These are phyloP conservation scores for Melanotus villosus DNA, from an alignment of 2,888 invertebrate species.

Conservation along the genomic window DNA sequence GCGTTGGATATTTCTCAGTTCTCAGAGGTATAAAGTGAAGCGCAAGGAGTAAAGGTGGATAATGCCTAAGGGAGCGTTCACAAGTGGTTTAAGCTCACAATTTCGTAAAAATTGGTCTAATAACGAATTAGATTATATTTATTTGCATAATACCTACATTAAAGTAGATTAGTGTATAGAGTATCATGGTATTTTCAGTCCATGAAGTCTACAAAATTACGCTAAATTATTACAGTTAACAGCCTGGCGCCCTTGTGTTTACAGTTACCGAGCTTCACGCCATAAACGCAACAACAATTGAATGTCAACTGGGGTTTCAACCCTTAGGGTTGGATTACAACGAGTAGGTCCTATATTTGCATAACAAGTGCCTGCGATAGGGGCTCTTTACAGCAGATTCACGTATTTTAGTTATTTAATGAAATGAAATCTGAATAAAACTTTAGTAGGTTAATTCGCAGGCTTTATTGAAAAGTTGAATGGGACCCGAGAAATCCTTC, in stretches of 20 bases:
- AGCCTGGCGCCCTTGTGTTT: slow-evolving; percentile 50
- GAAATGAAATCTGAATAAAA: slow-evolving; percentile 45
- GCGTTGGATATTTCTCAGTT: background rate
- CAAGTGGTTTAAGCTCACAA: slow-evolving; percentile 14
- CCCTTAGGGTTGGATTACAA: slow-evolving; percentile 53
- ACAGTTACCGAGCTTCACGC: slow-evolving; percentile 54
- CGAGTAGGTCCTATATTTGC: slow-evolving; percentile 54
- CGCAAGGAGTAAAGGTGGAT: slow-evolving; percentile 8
- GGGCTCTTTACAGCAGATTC: slow-evolving; percentile 43
- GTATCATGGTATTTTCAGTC: slow-evolving; percentile 51
- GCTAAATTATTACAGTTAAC: slow-evolving; percentile 54
- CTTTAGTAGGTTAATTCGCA: slow-evolving; percentile 33
- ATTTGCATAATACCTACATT: slow-evolving; percentile 42
- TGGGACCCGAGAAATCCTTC: background rate
- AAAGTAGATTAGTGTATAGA: slow-evolving; percentile 47
- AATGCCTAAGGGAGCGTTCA: background rate
- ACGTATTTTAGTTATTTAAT: slow-evolving; percentile 49
- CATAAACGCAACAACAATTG: slow-evolving; percentile 57
- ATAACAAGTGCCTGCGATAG: slow-evolving; percentile 53
- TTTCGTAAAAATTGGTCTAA: slow-evolving; percentile 25
- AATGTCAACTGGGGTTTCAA: slow-evolving; percentile 52
- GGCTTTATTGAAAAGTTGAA: slow-evolving; percentile 28
- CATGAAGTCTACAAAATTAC: slow-evolving; percentile 51
- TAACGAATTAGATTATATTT: slow-evolving; percentile 36
- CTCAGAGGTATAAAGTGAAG: background rate